These are phyloP conservation scores for Falco novaeseelandiae DNA, from an alignment of 2,797 vertebrate genomes.

Conservation along the genomic window DNA sequence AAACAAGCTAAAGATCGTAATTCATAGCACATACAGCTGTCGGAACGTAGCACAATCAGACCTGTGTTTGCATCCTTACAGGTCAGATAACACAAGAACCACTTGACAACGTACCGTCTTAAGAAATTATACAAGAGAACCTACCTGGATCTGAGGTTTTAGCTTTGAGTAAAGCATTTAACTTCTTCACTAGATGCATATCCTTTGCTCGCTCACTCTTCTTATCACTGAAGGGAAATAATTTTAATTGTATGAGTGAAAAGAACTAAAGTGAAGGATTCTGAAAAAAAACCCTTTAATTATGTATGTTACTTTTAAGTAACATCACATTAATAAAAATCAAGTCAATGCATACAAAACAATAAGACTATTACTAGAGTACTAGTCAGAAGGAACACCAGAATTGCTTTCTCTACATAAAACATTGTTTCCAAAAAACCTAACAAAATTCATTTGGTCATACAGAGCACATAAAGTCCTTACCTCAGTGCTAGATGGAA, in stretches of 20 bases:
- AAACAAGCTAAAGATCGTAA: background rate
- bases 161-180: constrained; percentile 83
- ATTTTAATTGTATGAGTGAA: background rate
- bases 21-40: background rate
- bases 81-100: background rate
- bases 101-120: background rate
- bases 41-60: background rate
- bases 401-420: background rate
- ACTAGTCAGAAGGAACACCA: background rate
- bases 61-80: background rate
- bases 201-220: constrained; percentile 97
- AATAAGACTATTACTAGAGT: background rate
- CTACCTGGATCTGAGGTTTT: constrained; percentile 74
- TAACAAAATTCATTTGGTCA: background rate
- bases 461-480: background rate
- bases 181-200: constrained; percentile 92
- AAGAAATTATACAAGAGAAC: background rate
- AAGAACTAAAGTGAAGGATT: background rate
- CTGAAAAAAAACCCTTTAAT: background rate
- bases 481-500: constrained; percentile 97
- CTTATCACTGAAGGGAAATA: constrained; percentile 86
- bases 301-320: background rate
- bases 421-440: background rate
- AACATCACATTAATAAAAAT: background rate
- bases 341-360: background rate